Base-by-base conservation (phyloP, 2,113 vertebrate species). In the Orientallactaga bullata region DNA sequence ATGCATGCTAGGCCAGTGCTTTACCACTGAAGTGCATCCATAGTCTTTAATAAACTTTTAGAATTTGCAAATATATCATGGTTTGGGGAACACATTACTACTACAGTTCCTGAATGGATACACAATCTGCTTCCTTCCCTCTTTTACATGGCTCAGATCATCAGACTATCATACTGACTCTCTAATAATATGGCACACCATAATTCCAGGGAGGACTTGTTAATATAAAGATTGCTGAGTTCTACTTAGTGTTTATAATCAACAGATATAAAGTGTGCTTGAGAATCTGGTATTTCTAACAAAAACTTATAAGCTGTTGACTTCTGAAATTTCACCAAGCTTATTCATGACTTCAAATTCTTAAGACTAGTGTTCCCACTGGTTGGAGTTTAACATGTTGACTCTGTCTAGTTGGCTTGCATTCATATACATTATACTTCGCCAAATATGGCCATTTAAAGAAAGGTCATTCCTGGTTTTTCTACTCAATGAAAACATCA, bases 261-360 rank as follows among this genome's bases (percentile, higher is more conserved):
- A 37, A 12, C n/a, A 79, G 35, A 20, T 84, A 37, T 68, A 72
- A 73, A 12, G 11, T 24, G 17, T 35, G 17, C 55, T 24, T 84
- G 66, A 74, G 20, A 90, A 89, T 74, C 9, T 51, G 71, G 16
- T 42, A 74, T 72, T 95, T 91, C n/a, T 83, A 42, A 79, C 1
- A 94, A 89, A 80, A 91, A 78, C 7, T 63, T 77, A 55, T 37
- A 76, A 81, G 23, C 85, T 37, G 7, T 18, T 79, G 10, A 60
- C 4, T 85, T 89, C n/a, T 61, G 68, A 85, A 72, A 90, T 91
- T 6, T 73, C 23, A 93, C 11, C 69, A 90, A 65, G 28, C 18
- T 85, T 83, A 86, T 77, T 73, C 30, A 90, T 91, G 30, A 74
- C 23, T 26, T 81, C 55, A 28, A 91, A 7, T 30, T 26, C 47